Evolutionary conservation across 2,888 invertebrate genomes (phyloP), one percentile per base, ranked within the genome.

Genomic region (Frankliniella fusca): DNA sequence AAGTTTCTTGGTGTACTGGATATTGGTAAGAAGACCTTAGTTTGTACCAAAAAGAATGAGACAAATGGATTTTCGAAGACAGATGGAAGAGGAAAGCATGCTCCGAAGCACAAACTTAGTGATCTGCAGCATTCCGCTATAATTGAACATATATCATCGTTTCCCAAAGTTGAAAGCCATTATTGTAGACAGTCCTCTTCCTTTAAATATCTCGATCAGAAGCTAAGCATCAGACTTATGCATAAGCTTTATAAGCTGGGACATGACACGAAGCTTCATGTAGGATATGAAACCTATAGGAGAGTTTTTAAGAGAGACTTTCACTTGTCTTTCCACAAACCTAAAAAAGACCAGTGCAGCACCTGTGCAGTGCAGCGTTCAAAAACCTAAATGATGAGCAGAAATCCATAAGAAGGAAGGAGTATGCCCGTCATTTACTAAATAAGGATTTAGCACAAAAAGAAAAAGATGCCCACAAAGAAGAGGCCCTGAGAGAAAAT

Each of bases 401-500:
- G 23, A 85, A 54, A 7, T 12, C 12, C 2, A 3, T 15, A 54
- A 54, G 18, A 8, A 54, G 18, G 8, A 8, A 54, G 83, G 80
- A 84, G 84, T 76, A 83, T 84, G 10, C 81, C 12, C 85, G 85
- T 81, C 84, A 83, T 82, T 79, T 81, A 76, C 84, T 85, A 18
- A 85, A 85, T 81, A 84, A 85, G 80, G 84, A 85, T 3, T 7
- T 54, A 2, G 54, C 54, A 3, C 54, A 18, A 15, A 18, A 80
- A 85, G 85, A 79, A 84, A 84, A 80, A 83, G 83, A 15, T 85
- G 85, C 82, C 83, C 83, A 12, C 82, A 83, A 79, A 85, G 81
- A 80, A 50, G 82, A 48, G 85, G 85, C 82, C 82, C 82, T 27
- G n/a, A 48, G 3, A n/a, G 38, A 81, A 20, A n/a, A 23, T 18